Base-by-base conservation (phyloP, 2,888 invertebrate genomes). In the Ferdinandea cuprea region DNA sequence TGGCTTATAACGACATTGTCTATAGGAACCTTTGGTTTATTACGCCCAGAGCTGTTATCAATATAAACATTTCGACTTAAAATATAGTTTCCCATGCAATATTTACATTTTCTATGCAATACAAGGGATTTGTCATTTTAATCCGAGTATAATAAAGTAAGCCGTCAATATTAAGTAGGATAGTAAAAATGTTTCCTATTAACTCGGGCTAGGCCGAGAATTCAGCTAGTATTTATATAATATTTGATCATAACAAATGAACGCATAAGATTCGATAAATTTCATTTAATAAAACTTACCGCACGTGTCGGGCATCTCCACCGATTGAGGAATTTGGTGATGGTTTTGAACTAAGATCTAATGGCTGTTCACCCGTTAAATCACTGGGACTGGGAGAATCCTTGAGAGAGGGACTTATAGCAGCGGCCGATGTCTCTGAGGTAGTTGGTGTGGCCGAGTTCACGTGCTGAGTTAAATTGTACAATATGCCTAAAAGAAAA, bases 281-380 rank as follows among this genome's bases (percentile, higher is more conserved):
- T 5, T 1, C 3, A n/a, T 25, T 25, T n/a, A 30, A 4, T 2
- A 56, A 17, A 28, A 50, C 96, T 95, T 92, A 93, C 94, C 94
- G 95, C 87, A 94, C 92, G 88, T 92, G 93, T 91, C 95, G 93
- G 86, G 92, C 91, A 89, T 93, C 93, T 74, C 90, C 89, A 87
- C 89, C 89, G 76, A 89, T 88, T 87, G 89, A 89, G 88, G 89
- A 90, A 86, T 89, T 90, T 85, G 92, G 92, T 85, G 92, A 94
- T 88, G 92, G 95, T 92, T 93, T 96, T 89, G 96, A 95, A 92
- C 96, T 96, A 89, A 97, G 94, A 92, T 97, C 96, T 88, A 97
- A 93, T 17, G 96, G 96, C 91, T 96, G 96, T 89, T 96, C 96
- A 85, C 88, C 88, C 86, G 93, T 92, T 77, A 88, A 89, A 88